Conservation (phyloP, 2,113 vertebrate genomes). For the Agelaius phoeniceus region DNA sequence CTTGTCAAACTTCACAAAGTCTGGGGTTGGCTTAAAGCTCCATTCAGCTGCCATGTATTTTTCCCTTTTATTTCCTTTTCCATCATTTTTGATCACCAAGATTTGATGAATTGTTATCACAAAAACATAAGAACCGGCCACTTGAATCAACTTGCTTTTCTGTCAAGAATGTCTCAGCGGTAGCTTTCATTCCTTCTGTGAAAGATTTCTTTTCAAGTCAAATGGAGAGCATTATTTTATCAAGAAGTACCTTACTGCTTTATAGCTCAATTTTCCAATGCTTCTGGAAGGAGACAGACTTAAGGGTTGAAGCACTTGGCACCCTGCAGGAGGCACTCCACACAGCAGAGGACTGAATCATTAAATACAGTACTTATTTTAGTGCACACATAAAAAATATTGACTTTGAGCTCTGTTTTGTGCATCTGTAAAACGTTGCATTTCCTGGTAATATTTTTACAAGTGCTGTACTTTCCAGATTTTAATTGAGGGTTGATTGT, state of each 20-base stretch:
- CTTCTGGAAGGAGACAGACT: conserved; percentile 29
- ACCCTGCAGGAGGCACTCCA: conserved; percentile 27
- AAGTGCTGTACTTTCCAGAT: neutral
- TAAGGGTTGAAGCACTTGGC: conserved; percentile 40
- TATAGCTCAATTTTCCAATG: conserved; percentile 53
- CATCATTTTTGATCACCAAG: conserved; percentile 44
- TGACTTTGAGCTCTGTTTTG: neutral
- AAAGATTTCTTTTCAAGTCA: conserved; percentile 54
- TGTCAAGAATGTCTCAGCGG: conserved; percentile 56
- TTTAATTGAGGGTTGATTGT: neutral
- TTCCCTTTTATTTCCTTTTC: conserved; percentile 41
- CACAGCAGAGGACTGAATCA: conserved; percentile 18
- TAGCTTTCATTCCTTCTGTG: conserved; percentile 52
- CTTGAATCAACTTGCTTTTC: conserved; percentile 58
- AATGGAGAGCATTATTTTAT: conserved; percentile 50
- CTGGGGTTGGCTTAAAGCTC: neutral
- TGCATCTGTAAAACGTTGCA: neutral
- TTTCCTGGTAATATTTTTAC: neutral
- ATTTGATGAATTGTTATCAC: conserved; percentile 49
- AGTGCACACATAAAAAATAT: neutral
- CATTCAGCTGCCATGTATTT: conserved; percentile 37
- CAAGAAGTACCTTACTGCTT: conserved; percentile 40
- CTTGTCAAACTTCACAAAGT: conserved; percentile 29
- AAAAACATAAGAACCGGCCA: conserved; percentile 48
- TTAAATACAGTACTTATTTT: neutral